These are phyloP conservation scores for Limonius californicus DNA, from an alignment of 1,140 invertebrate genomes.

Conservation along the genomic window DNA sequence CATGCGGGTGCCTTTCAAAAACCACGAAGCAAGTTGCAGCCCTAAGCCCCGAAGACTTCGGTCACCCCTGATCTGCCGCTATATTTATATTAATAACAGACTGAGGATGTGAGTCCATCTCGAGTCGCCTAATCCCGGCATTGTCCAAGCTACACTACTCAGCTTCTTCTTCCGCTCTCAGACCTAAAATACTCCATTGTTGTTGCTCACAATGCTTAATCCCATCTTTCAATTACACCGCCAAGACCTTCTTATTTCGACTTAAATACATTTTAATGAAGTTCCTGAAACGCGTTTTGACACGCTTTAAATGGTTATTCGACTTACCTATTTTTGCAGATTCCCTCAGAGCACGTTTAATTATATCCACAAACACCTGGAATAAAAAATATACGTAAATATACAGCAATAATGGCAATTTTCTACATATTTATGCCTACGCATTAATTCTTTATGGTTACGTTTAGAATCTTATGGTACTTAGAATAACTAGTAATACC, in stretches of 20 bases:
- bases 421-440: too few species aligned
- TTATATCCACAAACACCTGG: too few species aligned
- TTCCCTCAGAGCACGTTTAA: too few species aligned
- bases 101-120: constrained; percentile 19
- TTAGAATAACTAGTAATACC: too few species aligned
- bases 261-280: constrained; percentile 37
- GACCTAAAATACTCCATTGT: constrained; percentile 35
- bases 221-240: constrained; percentile 37
- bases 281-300: constrained; percentile 12
- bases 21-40: not conserved
- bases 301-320: too few species aligned
- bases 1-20: too few species aligned
- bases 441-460: too few species aligned
- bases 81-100: constrained; percentile 26
- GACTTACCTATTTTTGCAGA: too few species aligned
- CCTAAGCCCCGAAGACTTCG: not conserved
- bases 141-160: constrained; percentile 32
- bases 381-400: too few species aligned
- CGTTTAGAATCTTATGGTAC: too few species aligned
- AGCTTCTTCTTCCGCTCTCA: constrained; percentile 26
- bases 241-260: constrained; percentile 16
- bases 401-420: too few species aligned
- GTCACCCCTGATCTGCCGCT: constrained; percentile 13
- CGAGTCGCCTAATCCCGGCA: constrained; percentile 33
- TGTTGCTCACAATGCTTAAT: constrained; percentile 33